Base-by-base conservation (phyloP, 2,797 vertebrate species). In the Pristis pectinata region DNA sequence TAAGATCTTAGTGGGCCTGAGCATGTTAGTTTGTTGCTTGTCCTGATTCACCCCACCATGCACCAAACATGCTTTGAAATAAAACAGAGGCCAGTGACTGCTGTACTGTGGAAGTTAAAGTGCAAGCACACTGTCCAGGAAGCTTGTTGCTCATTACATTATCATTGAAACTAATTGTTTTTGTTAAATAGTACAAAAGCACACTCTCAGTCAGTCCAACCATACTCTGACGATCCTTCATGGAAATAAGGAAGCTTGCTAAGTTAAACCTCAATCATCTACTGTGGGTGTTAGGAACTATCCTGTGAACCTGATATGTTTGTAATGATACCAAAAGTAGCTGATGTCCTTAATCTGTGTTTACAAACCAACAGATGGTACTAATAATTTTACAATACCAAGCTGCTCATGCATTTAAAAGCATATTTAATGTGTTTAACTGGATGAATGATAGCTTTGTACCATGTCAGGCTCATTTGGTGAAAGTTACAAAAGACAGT, bases 361-460 rank as follows among this genome's bases (percentile, higher is more conserved):
- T 94, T 76, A 53, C 92, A 56, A 74, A 19, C 41, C 24, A 30
- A 34, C 92, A 94, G 67, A 76, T 56, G 92, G 92, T 44, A 34
- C 41, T 53, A 49, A 67, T 70, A 94, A 76, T 94, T 91, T 37
- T 67, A 24, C 87, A 76, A 74, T 34, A 34, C 44, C 6, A 74
- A 94, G 44, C 70, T 34, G 61, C 49, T 94, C 44, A n/a, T 53
- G 92, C 70, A 94, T 94, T 94, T 53, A 49, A 94, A 76, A 49
- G 44, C 13, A 34, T n/a, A 67, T 94, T 94, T 94, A 53, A 76
- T 76, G 93, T 93, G 10, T 49, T 94, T 17, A 72, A 76, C 67
- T 76, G 87, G n/a, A 67, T 91, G 87, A 41, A 67, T 10, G 19
- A 41, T 91, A 22, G 87, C 87, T 91, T 91, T 67, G 17, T 19